Evolutionary conservation across 2,113 vertebrate species (phyloP), one percentile per base, ranked within the genome.

Genomic region (Phalacrocorax brasilianus): DNA sequence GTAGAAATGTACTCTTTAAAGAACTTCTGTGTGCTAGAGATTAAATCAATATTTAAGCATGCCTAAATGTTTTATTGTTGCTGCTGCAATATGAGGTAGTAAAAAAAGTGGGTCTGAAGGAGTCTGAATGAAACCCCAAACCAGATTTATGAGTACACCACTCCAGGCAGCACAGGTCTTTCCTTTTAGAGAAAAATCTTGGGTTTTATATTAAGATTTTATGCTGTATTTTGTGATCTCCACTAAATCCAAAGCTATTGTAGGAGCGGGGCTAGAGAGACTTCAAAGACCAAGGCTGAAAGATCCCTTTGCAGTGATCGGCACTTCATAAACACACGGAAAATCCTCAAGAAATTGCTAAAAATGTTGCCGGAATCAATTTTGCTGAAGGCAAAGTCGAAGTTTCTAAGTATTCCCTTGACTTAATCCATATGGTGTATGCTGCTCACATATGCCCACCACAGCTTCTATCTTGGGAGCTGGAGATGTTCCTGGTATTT

Each of bases 401-500:
- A 85, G 59, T 81, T 94, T 91, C 78, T 89, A 71, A 92, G 94
- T 70, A 78, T 95, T 95, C 52, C 92, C 91, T 95, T 93, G 87
- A 91, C 89, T 94, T 91, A 80, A 94, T 92, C 91, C 82, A 95
- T 95, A 93, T 95, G 96, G 91, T 91, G 89, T 94, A 85, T 88
- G 71, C 94, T 93, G 89, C 87, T 95, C 85, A 88, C 91, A 93
- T 96, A 85, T 95, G 94, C 89, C 93, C 93, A 96, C 95, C 93
- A 90, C 92, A 71, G 92, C 83, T 94, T 94, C 95, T 97, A 91
- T 94, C 95, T 86, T 94, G 88, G 93, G 96, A 92, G 68, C 96
- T 95, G 96, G 96, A 96, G 95, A 90, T 96, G 96, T 94, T 96
- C 93, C 90, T 97, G 95, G 89, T 89, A 91, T 95, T 96, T 94